A percentile compares a stretch with the other conserved stretches of the same genome.
Conservation (phyloP, 2,888 invertebrate species). For the Agrotis exclamationis region DNA sequence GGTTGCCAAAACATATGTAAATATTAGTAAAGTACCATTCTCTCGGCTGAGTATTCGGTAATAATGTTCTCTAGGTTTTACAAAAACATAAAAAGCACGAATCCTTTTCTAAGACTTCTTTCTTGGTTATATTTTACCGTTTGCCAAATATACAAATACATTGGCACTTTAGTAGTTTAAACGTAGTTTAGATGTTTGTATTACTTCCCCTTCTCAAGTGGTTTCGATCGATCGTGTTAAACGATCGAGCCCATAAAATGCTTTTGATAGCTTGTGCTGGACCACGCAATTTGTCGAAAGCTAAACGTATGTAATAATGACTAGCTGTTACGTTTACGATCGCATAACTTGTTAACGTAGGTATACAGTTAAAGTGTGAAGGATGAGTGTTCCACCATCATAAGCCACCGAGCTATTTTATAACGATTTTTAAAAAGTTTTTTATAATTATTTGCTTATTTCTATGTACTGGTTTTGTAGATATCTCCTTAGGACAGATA, state of each 20-base stretch:
- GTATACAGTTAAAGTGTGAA: not conserved
- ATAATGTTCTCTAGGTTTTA: not conserved
- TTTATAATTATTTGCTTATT: slow-evolving; percentile 10
- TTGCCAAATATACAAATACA: slow-evolving; percentile 8
- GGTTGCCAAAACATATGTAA: not conserved
- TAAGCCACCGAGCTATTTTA: not conserved
- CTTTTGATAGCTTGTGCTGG: slow-evolving; percentile 17
- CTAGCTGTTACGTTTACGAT: slow-evolving; percentile 5
- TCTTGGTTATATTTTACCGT: not conserved
- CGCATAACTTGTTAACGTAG: too few relatives aligned
- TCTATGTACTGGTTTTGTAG: slow-evolving; percentile 32
- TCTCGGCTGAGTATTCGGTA: not conserved
- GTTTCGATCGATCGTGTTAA: slow-evolving; percentile 23
- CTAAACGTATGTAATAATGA: not conserved
- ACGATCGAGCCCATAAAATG: slow-evolving; percentile 4
- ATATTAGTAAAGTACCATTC: not conserved
- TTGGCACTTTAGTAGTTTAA: slow-evolving; percentile 6
- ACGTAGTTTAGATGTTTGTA: slow-evolving; percentile 3
- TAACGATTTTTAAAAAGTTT: too few relatives aligned
- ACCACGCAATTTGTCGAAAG: slow-evolving; percentile 13
- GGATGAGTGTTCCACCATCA: not conserved
- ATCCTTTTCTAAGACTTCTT: not conserved
- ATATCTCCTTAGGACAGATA: slow-evolving; percentile 66
- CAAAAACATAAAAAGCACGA: not conserved
- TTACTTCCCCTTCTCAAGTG: slow-evolving; percentile 7